These are phyloP conservation scores for Isichthys henryi DNA, from an alignment of 2,113 vertebrate genomes.

Conservation along the genomic window DNA sequence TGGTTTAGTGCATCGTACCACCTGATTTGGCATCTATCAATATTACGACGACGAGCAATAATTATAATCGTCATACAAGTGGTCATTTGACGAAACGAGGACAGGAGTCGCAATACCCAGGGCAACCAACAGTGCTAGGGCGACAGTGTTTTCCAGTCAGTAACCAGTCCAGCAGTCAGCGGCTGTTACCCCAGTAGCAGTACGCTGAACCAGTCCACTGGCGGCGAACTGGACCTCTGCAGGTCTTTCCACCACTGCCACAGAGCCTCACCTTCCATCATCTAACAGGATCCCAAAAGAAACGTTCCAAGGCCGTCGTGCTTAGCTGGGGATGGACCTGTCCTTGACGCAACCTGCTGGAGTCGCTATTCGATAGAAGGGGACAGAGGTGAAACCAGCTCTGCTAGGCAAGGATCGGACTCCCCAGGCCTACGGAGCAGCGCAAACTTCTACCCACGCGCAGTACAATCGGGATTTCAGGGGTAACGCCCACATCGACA, in stretches of 20 bases:
- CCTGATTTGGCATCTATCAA: constrained; percentile 7
- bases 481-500: background rate
- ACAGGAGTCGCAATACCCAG: background rate
- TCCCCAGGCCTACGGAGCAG: background rate
- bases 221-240: background rate
- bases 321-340: background rate
- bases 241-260: background rate
- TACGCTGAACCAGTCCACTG: background rate
- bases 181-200: background rate
- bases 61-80: background rate
- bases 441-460: background rate
- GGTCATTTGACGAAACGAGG: background rate
- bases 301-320: background rate
- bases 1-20: background rate
- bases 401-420: background rate
- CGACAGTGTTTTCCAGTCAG: background rate
- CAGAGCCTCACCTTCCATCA: background rate
- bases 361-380: background rate
- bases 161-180: background rate
- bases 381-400: background rate
- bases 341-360: background rate
- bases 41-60: background rate
- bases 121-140: background rate
- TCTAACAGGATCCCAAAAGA: background rate
- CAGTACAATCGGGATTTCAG: background rate